phyloP scores from a whole-genome alignment of 1,140 invertebrate genomes.

The Drosophila subpulchrella region DNA sequence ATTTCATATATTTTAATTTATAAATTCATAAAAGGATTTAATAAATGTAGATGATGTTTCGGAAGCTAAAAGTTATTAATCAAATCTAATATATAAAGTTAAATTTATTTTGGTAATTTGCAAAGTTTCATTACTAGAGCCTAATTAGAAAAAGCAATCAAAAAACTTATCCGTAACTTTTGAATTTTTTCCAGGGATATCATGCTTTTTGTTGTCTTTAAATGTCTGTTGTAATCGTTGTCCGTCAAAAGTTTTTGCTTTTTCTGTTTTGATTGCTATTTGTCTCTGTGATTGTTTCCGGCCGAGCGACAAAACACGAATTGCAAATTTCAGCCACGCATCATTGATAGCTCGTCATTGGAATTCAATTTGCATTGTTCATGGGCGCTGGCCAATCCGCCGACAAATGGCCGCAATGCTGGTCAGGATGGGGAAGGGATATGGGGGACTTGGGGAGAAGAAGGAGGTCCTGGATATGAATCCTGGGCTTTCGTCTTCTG shows the following conservation, averaged over 20 bases:
- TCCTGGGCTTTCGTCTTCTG: conserved; percentile 63
- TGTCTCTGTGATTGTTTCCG: conserved; percentile 68
- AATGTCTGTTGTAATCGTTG: conserved; percentile 38
- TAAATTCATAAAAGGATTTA: too few relatives aligned
- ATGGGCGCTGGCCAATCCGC: conserved; percentile 28
- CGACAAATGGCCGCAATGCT: conserved; percentile 48
- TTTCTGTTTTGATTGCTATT: conserved; percentile 40
- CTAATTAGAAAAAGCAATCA: background rate
- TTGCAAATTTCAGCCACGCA: conserved; percentile 79
- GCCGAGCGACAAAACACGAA: conserved; percentile 74
- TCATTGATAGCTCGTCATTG: conserved; percentile 78
- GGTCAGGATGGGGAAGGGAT: background rate
- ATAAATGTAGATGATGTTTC: too few relatives aligned
- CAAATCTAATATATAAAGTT: too few relatives aligned
- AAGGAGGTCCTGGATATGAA: conserved; percentile 1
- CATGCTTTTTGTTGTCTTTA: conserved; percentile 4
- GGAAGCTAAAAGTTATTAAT: too few relatives aligned
- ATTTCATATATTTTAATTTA: too few relatives aligned
- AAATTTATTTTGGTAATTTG: background rate
- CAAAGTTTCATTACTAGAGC: background rate
- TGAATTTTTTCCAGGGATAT: background rate
- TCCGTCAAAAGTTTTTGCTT: conserved; percentile 25
- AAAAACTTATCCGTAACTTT: background rate
- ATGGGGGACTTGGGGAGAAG: too few relatives aligned
- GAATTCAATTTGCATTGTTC: conserved; percentile 81